Evolutionary conservation across 2,888 invertebrate genomes (phyloP).

Genomic region (Rhagium mordax): DNA sequence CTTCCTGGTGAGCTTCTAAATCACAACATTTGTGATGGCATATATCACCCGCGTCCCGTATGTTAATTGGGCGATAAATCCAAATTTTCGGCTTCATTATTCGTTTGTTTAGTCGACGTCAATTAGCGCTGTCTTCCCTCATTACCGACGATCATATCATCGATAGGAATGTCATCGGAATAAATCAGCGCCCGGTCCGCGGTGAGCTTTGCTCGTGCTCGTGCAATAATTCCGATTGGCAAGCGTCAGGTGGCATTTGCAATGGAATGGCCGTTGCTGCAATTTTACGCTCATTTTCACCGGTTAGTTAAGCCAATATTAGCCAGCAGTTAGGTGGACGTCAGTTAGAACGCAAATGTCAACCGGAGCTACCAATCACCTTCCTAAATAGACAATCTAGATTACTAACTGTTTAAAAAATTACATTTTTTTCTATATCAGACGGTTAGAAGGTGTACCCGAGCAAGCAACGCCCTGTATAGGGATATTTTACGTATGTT

Average conservation of each 20-base stretch:
- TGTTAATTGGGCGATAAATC: neutral
- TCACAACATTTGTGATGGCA: neutral
- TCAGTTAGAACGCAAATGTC: neutral
- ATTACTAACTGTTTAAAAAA: no score
- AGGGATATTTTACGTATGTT: no score
- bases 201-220: neutral
- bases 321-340: neutral
- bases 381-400: neutral
- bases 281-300: neutral
- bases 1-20: neutral
- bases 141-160: neutral
- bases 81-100: neutral
- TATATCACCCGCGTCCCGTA: neutral
- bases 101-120: neutral
- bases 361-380: neutral
- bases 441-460: no score
- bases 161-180: neutral
- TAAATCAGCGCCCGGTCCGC: neutral
- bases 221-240: neutral
- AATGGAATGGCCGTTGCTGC: neutral
- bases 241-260: neutral
- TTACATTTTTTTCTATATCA: no score
- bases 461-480: no score
- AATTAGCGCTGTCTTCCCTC: neutral
- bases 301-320: neutral